Percentiles rank a stretch among this genome's conserved stretches.
Evolutionary conservation across 2,888 invertebrate genomes (phyloP).

Genomic region (Trichogramma dendrolimi): DNA sequence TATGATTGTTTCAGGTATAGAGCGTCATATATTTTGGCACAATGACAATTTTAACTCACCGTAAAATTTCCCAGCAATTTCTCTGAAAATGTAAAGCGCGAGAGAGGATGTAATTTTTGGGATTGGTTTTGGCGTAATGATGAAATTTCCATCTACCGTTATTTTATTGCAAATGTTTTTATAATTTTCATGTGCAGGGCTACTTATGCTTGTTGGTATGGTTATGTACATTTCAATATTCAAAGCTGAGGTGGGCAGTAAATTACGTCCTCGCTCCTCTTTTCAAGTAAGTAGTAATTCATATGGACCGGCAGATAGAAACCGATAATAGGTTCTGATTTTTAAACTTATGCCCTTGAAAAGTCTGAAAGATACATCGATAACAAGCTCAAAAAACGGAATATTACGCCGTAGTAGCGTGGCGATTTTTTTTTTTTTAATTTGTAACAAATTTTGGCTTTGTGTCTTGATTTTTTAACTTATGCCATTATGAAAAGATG

Average conservation of each 20-base stretch:
- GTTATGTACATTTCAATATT: constrained; percentile 91
- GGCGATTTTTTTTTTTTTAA: too few species aligned
- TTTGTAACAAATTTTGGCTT: too few species aligned
- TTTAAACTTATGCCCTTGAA: too few species aligned
- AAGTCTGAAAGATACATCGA: too few species aligned
- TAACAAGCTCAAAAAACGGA: too few species aligned
- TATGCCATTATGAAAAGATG: too few species aligned
- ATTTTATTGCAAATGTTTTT: background rate
- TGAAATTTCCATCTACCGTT: too few species aligned
- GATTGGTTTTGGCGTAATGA: too few species aligned
- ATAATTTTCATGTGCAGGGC: constrained; percentile 59
- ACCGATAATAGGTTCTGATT: background rate
- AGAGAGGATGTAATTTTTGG: too few species aligned
- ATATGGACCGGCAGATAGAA: too few species aligned
- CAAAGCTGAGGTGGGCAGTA: constrained; percentile 85
- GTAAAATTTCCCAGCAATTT: background rate
- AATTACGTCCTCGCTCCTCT: constrained; percentile 74
- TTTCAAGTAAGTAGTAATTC: constrained; percentile 52
- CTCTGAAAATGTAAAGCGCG: background rate
- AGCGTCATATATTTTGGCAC: constrained; percentile 36
- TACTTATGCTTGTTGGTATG: constrained; percentile 84
- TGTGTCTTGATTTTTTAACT: too few species aligned
- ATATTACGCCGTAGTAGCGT: too few species aligned
- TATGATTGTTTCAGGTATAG: constrained; percentile 80
- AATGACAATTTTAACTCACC: background rate